Base-by-base conservation (phyloP, 2,888 invertebrate species). In the Osmoderma eremita region DNA sequence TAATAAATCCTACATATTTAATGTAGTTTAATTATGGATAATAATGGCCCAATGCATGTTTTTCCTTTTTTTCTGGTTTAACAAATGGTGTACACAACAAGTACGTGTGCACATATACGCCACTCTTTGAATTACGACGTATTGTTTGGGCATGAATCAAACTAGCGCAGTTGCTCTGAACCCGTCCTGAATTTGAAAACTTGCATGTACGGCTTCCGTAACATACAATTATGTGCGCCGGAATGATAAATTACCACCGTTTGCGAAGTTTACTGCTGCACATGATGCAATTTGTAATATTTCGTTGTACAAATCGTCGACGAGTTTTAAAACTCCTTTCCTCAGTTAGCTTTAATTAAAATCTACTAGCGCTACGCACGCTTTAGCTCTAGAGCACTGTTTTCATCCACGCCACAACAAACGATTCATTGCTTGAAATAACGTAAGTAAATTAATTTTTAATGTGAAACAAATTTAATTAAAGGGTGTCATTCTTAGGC, bases 221-320 rank as follows among this genome's bases (percentile, higher is more conserved):
- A n/a, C 45, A 20, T 61, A 45, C 58, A 61, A 48, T 30, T 45
- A 45, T 30, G 17, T 15, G 18, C 36, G 58, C 45, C 58, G 45
- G 6, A 61, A 61, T 61, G 58, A 61, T 61, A 61, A 61, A 61
- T 61, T 6, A 12, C 45, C 45, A 18, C 30, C 36, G 58, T 48
- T 36, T 12, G 45, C 17, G 30, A 45, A 58, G 58, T 42, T 45
- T 15, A 22, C 30, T 45, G 58, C 22, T 58, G 58, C 42, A 61
- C 24, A 48, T 13, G 30, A 61, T 61, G 58, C 45, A 61, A 48
- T 61, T 61, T 61, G 45, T 45, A 48, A 45, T 61, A 61, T 48
- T 48, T 48, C 36, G 45, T 17, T 45, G 30, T 30, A 61, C 58
- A 58, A 45, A 58, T 24, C 15, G 58, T 36, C 30, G 30, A 45